Percentiles rank a stretch among this genome's conserved stretches.
Evolutionary conservation across 2,113 vertebrate genomes (phyloP).

Genomic region (Microcebus ravelobensis): DNA sequence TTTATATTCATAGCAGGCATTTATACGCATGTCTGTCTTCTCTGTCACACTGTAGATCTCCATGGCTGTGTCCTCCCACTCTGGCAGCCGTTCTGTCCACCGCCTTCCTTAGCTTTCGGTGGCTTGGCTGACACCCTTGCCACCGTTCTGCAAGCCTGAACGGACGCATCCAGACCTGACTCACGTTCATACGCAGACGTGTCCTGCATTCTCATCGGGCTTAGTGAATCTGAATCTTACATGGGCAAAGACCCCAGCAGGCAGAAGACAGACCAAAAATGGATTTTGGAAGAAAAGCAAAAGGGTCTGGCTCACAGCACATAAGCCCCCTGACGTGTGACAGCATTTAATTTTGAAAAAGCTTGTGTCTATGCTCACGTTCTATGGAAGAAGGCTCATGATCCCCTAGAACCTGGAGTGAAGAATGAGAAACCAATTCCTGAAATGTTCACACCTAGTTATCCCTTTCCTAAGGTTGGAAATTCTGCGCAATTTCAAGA

Average conservation of each 20-base stretch:
- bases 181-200: fast-evolving
- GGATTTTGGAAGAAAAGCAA: background rate
- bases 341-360: background rate
- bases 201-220: no score
- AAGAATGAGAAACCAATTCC: background rate
- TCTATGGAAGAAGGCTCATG: background rate
- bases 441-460: background rate
- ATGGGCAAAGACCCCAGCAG: background rate
- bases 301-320: background rate
- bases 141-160: background rate
- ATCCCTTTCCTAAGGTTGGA: background rate
- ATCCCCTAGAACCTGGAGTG: background rate
- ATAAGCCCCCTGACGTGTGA: background rate
- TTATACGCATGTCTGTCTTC: fast-evolving
- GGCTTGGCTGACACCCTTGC: background rate
- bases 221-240: background rate
- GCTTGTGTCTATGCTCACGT: background rate
- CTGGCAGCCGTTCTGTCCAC: background rate
- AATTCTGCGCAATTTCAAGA: background rate
- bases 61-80: fast-evolving
- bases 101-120: background rate
- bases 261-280: background rate
- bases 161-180: background rate
- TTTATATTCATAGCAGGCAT: fast-evolving
- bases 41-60: background rate